A percentile compares a stretch with the other conserved stretches of the same genome.
These are phyloP conservation scores for Cheilosia vulpina DNA, from an alignment of 2,888 invertebrate species.

Conservation along the genomic window DNA sequence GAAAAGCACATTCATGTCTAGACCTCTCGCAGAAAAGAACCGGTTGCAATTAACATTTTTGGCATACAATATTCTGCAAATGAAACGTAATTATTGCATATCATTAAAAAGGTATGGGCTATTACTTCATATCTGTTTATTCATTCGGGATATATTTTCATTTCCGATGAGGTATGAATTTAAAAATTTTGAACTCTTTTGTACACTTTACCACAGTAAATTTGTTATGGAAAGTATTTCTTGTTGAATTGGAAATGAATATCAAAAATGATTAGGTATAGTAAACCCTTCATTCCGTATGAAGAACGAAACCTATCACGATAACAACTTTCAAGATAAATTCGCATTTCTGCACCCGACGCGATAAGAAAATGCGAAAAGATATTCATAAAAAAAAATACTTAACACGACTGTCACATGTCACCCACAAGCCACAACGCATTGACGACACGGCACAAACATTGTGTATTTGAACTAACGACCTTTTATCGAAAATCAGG, in stretches of 20 bases:
- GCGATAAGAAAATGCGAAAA: too few relatives aligned
- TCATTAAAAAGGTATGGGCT: neutral
- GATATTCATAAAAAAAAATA: constrained; percentile 2
- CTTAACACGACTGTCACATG: constrained; percentile 32
- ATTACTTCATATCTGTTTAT: too few relatives aligned
- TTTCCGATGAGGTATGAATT: too few relatives aligned
- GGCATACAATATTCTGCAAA: neutral
- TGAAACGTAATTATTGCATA: neutral
- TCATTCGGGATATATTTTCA: too few relatives aligned
- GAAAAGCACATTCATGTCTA: neutral
- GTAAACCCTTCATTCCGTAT: too few relatives aligned
- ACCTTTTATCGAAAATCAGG: constrained; percentile 1
- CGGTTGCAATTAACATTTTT: neutral
- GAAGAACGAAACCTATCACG: neutral
- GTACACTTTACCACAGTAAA: too few relatives aligned
- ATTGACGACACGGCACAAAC: constrained; percentile 38
- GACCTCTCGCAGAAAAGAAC: too few relatives aligned
- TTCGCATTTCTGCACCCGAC: neutral
- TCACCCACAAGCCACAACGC: constrained; percentile 21
- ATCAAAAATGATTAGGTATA: too few relatives aligned
- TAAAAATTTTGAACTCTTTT: too few relatives aligned
- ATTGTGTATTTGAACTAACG: constrained; percentile 38
- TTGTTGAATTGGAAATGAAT: too few relatives aligned
- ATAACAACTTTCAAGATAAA: neutral
- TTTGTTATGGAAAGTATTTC: too few relatives aligned